phyloP scores from a whole-genome alignment of 2,888 invertebrate species.

The Monopis laevigella region DNA sequence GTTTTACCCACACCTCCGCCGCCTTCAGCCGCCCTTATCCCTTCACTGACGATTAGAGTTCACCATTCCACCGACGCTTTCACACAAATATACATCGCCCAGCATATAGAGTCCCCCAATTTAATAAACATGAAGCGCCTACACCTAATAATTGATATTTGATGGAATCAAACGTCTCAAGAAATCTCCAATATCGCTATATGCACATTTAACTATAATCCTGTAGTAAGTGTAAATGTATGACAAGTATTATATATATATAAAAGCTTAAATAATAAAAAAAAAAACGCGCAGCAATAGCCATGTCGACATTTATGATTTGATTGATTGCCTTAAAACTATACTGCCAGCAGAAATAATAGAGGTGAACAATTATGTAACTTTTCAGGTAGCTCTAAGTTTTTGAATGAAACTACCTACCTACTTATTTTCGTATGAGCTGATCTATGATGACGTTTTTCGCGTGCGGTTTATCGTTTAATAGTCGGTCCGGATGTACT shows the following conservation, averaged over 20 bases:
- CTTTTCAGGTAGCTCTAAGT: neutral
- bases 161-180: neutral
- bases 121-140: neutral
- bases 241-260: neutral
- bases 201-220: neutral
- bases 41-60: too few relatives aligned
- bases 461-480: neutral
- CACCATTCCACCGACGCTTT: neutral
- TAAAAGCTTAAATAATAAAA: neutral
- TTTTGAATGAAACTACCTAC: neutral
- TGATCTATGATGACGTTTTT: neutral
- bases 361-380: neutral
- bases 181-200: neutral
- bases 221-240: neutral
- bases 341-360: neutral
- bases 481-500: neutral
- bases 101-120: neutral
- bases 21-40: too few relatives aligned
- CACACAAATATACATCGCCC: neutral
- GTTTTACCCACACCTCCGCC: too few relatives aligned
- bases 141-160: neutral
- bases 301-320: too few relatives aligned
- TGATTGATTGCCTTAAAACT: too few relatives aligned
- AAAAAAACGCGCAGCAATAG: neutral
- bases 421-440: neutral